Evolutionary conservation across 2,797 vertebrate genomes (phyloP).

Genomic region (Tinamus major): DNA sequence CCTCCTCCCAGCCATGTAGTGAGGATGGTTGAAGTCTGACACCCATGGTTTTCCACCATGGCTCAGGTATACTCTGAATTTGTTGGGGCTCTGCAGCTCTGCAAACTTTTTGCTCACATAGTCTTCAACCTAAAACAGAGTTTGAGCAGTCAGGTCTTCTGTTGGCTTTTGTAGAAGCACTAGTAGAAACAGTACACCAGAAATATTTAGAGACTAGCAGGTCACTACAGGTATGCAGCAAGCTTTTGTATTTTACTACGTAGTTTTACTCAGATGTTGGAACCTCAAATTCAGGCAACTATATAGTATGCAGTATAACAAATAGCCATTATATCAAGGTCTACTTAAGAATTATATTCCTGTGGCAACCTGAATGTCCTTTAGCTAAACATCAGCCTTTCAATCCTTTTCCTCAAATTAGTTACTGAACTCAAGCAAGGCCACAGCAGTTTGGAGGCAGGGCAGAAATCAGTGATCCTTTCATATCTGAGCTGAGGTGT

Average conservation of each 20-base stretch:
- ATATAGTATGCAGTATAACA: neutral
- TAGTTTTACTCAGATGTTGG: neutral
- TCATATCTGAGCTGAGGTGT: fast-evolving
- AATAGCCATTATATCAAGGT: neutral
- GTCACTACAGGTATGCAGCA: neutral
- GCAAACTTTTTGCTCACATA: constrained; percentile 89
- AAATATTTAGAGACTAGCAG: neutral
- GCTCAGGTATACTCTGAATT: constrained; percentile 86
- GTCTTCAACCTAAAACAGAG: constrained; percentile 82
- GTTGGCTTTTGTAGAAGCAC: neutral
- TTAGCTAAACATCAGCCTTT: neutral
- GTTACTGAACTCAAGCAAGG: neutral
- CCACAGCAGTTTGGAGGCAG: neutral
- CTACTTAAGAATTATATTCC: neutral
- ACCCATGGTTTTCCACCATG: constrained; percentile 97
- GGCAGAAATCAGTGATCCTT: neutral
- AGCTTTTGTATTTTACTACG: neutral
- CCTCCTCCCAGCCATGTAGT: constrained; percentile 93
- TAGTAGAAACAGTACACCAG: neutral
- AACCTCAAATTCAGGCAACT: neutral
- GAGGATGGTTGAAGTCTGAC: constrained; percentile 97
- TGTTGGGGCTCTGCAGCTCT: constrained; percentile 90
- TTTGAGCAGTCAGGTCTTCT: neutral
- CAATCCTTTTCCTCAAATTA: neutral
- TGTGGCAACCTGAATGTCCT: neutral